A percentile compares a stretch with the other conserved stretches of the same genome.
Conservation (phyloP, 2,888 invertebrate species). For the Euzophera pinguis region DNA sequence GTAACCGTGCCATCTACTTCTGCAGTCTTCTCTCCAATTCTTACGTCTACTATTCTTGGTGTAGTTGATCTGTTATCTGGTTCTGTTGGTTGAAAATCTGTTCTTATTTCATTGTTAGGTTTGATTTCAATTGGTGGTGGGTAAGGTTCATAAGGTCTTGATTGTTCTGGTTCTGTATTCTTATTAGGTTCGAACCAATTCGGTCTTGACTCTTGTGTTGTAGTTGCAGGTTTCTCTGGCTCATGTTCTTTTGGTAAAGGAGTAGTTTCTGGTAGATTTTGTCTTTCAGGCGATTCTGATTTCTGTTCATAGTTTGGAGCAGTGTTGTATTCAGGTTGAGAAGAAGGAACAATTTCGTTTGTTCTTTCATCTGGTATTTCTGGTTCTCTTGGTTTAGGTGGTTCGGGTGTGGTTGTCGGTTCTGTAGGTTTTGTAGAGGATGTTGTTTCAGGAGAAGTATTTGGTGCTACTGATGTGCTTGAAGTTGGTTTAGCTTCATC, state of each 20-base stretch:
- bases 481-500: background rate
- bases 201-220: background rate
- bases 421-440: conserved; percentile 3
- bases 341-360: conserved; percentile 7
- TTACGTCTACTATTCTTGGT: conserved; percentile 38
- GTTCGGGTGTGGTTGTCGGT: conserved; percentile 1
- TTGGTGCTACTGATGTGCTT: conserved; percentile 1
- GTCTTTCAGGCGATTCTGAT: background rate
- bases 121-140: conserved; percentile 3
- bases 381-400: background rate
- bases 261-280: background rate
- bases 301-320: conserved; percentile 9
- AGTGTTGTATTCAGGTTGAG: conserved; percentile 8
- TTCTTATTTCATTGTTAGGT: conserved; percentile 15
- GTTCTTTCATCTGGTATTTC: conserved; percentile 7
- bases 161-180: background rate
- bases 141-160: conserved; percentile 5
- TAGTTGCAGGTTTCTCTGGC: background rate
- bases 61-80: conserved; percentile 14
- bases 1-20: conserved; percentile 37
- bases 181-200: background rate
- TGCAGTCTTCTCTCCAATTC: conserved; percentile 41
- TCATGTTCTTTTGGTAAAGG: background rate
- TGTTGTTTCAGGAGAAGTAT: background rate
- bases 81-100: conserved; percentile 29